A percentile compares a stretch with the other conserved stretches of the same genome.
Evolutionary conservation across 2,113 vertebrate genomes (phyloP).

Genomic region (Loxodonta africana): DNA sequence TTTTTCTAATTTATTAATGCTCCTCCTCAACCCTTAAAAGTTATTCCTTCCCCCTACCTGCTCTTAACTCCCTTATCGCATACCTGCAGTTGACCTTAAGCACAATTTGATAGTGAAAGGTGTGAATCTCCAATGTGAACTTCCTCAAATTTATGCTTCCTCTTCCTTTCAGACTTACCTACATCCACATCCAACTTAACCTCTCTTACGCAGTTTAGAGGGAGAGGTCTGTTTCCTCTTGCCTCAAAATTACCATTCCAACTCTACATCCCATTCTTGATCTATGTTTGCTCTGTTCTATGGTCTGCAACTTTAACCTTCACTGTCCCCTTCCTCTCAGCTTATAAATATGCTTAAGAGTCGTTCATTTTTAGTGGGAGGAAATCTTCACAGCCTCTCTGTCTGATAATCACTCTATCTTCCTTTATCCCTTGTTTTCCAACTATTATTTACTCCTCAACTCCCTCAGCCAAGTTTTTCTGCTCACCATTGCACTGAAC

Average conservation of each 20-base stretch:
- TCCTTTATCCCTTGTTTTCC: neutral
- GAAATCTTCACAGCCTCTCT: neutral
- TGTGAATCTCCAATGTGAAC: neutral
- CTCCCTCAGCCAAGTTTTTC: neutral
- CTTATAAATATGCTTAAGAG: neutral
- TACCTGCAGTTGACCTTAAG: neutral
- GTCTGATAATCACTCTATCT: neutral
- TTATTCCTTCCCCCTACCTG: too few species aligned
- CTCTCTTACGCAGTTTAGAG: neutral
- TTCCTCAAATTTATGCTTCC: neutral
- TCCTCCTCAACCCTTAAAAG: neutral
- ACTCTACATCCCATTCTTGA: neutral
- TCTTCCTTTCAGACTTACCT: neutral
- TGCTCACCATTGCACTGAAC: neutral
- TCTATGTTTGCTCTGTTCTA: neutral
- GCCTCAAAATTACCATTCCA: neutral
- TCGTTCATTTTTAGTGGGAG: neutral
- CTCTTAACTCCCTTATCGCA: neutral
- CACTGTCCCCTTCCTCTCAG: neutral
- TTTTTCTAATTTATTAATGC: neutral
- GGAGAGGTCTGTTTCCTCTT: neutral
- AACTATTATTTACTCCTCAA: neutral
- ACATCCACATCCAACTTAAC: neutral
- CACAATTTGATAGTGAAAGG: neutral
- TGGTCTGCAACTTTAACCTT: neutral